Evolutionary conservation across 1,140 invertebrate genomes (phyloP), one percentile per base, ranked within the genome.

Genomic region (Caerostris extrusa): DNA sequence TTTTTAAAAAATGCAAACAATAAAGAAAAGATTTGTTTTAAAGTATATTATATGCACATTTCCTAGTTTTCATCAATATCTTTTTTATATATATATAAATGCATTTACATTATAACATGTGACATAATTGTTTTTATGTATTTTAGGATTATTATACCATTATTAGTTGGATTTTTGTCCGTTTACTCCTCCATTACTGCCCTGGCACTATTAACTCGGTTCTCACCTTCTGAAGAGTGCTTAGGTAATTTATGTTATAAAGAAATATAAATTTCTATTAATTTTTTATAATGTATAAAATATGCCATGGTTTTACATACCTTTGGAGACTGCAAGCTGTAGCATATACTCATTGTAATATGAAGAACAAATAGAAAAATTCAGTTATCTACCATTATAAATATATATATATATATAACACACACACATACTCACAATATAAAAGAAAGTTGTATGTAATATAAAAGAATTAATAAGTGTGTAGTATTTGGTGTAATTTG

Each of bases 121-220:
- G 95, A 95, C 92, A 95, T 57, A 34, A 64, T 64, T 64, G 17
- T 3, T 64, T 90, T 90, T 93, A 91, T 58, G 60, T 89, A 81
- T 95, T 96, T 60, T 95, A 96, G 96, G 94, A 95, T 96, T 71
- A 95, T 96, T 82, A 87, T 96, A n/a, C 96, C 96, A 87, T 94
- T 96, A 19, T 94, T 97, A 19, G 95, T 95, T 94, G 88, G 96
- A 12, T 96, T 96, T 88, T 96, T 96, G 64, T 95, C 96, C 1
- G 97, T 96, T 95, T 96, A 96, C 67, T 96, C 96, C 10, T 95
- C 96, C 4, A 96, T 97, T 82, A 96, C 96, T 5, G 95, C 96
- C 10, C 95, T 97, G 95, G 97, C 96, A 57, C 96, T 96, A 95
- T 95, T 96, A 12, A 96, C 96, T 94, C 96, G 96, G 6, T 96